Evolutionary conservation across 2,797 vertebrate genomes (phyloP).

Genomic region (Macropus fuliginosus): DNA sequence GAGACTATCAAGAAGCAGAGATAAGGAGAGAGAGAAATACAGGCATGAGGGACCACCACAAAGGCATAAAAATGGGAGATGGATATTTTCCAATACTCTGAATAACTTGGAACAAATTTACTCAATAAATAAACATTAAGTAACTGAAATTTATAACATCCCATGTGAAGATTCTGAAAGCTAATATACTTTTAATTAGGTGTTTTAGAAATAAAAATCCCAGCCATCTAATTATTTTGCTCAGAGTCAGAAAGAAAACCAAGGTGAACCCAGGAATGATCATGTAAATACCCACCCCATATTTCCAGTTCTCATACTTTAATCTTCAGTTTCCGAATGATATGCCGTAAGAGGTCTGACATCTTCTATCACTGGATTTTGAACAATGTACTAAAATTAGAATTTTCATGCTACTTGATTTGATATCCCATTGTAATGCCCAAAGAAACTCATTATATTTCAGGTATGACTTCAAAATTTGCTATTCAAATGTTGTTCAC

Average conservation of each 20-base stretch:
- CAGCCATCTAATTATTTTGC: conserved; percentile 29
- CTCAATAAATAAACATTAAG: conserved; percentile 44
- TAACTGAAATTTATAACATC: conserved; percentile 39
- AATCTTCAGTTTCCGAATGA: conserved; percentile 49
- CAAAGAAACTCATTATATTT: conserved; percentile 31
- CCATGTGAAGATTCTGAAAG: background rate
- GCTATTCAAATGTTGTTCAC: conserved; percentile 3
- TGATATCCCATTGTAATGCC: conserved; percentile 41
- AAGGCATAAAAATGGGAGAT: conserved; percentile 38
- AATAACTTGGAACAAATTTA: conserved; percentile 46
- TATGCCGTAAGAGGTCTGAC: conserved; percentile 40
- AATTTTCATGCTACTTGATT: conserved; percentile 45
- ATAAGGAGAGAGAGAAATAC: background rate
- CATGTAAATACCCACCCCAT: background rate
- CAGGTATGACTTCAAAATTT: conserved; percentile 34
- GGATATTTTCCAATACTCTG: background rate
- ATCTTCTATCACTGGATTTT: conserved; percentile 31
- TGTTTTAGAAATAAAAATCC: conserved; percentile 50
- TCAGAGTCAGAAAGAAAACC: conserved; percentile 30
- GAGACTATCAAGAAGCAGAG: background rate
- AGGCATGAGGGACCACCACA: background rate
- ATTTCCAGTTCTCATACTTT: conserved; percentile 37
- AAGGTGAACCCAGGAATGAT: background rate
- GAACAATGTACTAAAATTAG: conserved; percentile 43
- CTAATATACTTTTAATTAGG: background rate